phyloP scores from a whole-genome alignment of 35 echinoderm and acorn worm genomes.

The Hemicentrotus pulcherrimus region DNA sequence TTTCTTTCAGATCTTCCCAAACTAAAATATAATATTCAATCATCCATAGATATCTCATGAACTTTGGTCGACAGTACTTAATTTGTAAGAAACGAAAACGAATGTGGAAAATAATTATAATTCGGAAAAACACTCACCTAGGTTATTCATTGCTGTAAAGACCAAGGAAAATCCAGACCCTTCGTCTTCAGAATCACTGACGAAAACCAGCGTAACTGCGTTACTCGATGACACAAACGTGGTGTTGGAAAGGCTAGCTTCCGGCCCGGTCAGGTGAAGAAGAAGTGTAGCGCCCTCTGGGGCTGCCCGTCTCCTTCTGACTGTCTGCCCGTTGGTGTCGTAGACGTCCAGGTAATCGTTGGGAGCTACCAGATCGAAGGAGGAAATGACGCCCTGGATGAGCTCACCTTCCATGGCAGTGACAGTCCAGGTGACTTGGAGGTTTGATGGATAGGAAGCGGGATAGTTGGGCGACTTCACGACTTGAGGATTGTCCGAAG shows the following conservation, averaged over 20 bases:
- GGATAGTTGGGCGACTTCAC: constrained; percentile 48
- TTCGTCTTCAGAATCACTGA: neutral
- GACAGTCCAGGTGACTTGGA: constrained; percentile 40
- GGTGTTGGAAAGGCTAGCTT: constrained; percentile 4
- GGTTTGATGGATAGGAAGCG: constrained; percentile 39
- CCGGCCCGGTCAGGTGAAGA: constrained; percentile 12
- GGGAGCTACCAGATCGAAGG: constrained; percentile 23
- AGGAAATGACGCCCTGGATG: constrained; percentile 28
- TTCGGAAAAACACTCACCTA: neutral
- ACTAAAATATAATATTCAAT: too few species aligned
- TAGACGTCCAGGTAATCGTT: constrained; percentile 48
- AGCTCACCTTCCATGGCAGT: neutral
- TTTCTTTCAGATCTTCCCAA: too few species aligned
- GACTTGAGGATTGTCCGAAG: neutral
- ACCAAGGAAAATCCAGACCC: constrained; percentile 5
- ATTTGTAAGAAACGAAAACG: too few species aligned
- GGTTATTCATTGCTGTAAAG: neutral
- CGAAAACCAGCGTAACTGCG: neutral
- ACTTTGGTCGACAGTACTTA: too few species aligned
- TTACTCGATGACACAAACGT: neutral
- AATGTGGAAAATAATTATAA: neutral
- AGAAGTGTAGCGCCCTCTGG: neutral
- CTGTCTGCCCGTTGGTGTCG: neutral
- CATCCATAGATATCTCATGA: too few species aligned
- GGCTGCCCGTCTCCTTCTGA: neutral